Conservation (phyloP, 2,888 invertebrate genomes). For the Portevinia maculata region DNA sequence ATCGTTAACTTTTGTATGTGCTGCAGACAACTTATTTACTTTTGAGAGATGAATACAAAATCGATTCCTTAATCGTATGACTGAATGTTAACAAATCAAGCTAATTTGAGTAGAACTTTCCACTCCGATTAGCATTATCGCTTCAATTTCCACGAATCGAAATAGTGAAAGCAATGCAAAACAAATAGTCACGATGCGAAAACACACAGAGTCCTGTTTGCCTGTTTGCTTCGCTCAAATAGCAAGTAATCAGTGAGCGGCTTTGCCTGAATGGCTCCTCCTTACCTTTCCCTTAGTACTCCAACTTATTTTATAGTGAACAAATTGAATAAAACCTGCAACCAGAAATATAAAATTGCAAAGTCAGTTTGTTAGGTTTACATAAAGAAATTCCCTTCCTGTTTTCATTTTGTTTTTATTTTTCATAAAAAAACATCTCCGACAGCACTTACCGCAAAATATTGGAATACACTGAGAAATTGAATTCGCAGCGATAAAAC, state of each 20-base stretch:
- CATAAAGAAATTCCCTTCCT: conserved; percentile 4
- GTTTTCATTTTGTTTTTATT: not conserved
- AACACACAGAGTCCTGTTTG: conserved; percentile 6
- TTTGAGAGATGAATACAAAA: too few relatives aligned
- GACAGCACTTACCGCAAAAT: not conserved
- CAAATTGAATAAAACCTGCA: conserved; percentile 7
- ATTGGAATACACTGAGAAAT: not conserved
- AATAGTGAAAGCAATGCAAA: conserved; percentile 54
- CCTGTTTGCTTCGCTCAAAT: conserved; percentile 48
- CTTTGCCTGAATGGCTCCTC: conserved; percentile 8
- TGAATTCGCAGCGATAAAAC: not conserved
- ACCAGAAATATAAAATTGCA: conserved; percentile 23
- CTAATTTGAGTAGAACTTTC: conserved; percentile 48
- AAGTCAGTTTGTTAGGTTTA: conserved; percentile 37
- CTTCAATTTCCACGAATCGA: conserved; percentile 19
- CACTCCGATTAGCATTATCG: conserved; percentile 31
- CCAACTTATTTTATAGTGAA: conserved; percentile 11
- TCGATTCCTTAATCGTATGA: not conserved
- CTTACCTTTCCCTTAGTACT: conserved; percentile 23
- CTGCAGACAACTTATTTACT: not conserved
- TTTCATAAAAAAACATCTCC: not conserved
- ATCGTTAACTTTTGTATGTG: conserved; percentile 15
- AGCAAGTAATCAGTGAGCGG: conserved; percentile 49
- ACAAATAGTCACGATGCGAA: conserved; percentile 42
- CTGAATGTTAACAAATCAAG: conserved; percentile 44